Evolutionary conservation across 2,113 vertebrate species (phyloP).

Genomic region (Plotosus lineatus): DNA sequence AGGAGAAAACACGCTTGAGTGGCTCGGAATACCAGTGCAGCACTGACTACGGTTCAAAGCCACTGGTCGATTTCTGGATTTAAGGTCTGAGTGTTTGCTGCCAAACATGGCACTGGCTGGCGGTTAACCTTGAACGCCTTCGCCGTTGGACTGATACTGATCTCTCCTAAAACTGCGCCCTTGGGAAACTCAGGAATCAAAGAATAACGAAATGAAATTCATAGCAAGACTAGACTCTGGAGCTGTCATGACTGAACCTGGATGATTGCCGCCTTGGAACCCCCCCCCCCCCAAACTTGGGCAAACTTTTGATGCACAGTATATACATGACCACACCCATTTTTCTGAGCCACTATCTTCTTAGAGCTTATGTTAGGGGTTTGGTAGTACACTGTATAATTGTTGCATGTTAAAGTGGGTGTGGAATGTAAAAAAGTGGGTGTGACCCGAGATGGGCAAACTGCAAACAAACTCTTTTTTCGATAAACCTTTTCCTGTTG

Average conservation of each 20-base stretch:
- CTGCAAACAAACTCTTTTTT: background rate
- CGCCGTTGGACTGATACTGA: slow-evolving; percentile 8
- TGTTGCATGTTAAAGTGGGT: no score
- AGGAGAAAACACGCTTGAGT: slow-evolving; percentile 34
- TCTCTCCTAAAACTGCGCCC: background rate
- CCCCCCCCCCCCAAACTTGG: no score
- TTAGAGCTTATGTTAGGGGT: no score
- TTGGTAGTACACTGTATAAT: no score
- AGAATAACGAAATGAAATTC: background rate
- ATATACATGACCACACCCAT: no score
- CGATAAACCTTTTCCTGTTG: background rate
- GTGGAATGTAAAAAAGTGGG: no score
- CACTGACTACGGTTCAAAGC: slow-evolving; percentile 15
- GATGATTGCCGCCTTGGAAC: background rate
- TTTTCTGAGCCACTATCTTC: no score
- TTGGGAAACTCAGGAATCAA: background rate
- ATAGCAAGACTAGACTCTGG: background rate
- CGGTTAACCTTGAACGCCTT: slow-evolving; percentile 2
- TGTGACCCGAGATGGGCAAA: no score
- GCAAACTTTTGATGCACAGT: no score
- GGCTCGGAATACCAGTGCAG: slow-evolving; percentile 19
- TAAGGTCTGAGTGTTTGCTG: slow-evolving; percentile 21
- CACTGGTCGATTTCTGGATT: slow-evolving; percentile 36
- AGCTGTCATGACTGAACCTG: slow-evolving; percentile 1
- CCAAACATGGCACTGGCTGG: slow-evolving; percentile 39